Conservation (phyloP, 2,888 invertebrate species). For the Platynereis dumerilii region DNA sequence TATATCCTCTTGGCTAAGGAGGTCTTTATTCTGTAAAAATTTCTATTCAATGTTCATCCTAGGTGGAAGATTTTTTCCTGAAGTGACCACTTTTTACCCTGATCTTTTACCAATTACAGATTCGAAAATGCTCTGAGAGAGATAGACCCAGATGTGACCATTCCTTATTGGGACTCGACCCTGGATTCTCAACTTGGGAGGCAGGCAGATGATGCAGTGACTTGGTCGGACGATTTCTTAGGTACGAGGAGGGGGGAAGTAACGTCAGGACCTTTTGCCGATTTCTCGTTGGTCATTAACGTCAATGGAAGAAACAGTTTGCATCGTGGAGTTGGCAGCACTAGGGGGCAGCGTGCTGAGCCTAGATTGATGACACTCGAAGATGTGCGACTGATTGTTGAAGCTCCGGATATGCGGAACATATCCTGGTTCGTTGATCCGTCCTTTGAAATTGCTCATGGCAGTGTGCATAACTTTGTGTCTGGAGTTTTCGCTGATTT, state of each 20-base stretch:
- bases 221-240: neutral
- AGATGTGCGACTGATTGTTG: constrained; percentile 17
- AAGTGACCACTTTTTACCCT: no score
- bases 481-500: constrained; percentile 57
- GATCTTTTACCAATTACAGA: neutral
- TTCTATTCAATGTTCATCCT: no score
- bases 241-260: neutral
- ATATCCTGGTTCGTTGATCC: constrained; percentile 35
- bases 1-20: no score
- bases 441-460: constrained; percentile 46
- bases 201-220: neutral
- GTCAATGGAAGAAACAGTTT: no score
- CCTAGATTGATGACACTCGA: constrained; percentile 6
- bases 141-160: neutral
- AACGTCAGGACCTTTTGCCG: constrained; percentile 1
- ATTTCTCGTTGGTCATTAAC: neutral
- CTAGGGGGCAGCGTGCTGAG: no score
- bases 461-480: constrained; percentile 53
- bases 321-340: no score
- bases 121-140: constrained; percentile 6
- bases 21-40: no score
- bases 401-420: constrained; percentile 11
- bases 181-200: neutral
- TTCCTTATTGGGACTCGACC: neutral
- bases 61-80: no score